Evolutionary conservation across 2,797 vertebrate genomes (phyloP), one percentile per base, ranked within the genome.

Genomic region (Enteromius argenteus): DNA sequence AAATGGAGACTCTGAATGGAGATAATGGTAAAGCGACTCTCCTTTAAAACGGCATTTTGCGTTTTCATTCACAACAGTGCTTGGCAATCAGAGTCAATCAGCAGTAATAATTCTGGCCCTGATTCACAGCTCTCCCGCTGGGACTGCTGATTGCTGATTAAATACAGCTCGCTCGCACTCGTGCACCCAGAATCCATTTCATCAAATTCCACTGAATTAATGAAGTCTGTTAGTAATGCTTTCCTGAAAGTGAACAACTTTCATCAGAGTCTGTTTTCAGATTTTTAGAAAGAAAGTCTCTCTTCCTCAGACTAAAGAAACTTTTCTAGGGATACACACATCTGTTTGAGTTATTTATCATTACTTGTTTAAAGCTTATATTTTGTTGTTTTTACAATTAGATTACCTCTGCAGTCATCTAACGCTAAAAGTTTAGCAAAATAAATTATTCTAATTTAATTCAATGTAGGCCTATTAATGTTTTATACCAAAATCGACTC

Each of bases 81-180:
- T 80, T 53, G 0, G 23, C 75, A 62, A 78, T 78, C 56, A 62
- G 53, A 53, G 66, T 80, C 35, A 37, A 71, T 39, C n/a, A 56
- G 4, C 5, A 30, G 23, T 30, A 44, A 81, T 80, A 15, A 30
- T 4, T 58, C 56, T 56, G 1, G 5, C 15, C 32, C 35, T 53
- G 62, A 79, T 68, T 79, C 8, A 8, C 30, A 35, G 42, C 23
- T 81, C 35, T 69, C 67, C 79, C 67, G 23, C 67, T 81, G 67
- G 35, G 79, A 81, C 23, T 19, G 11, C 9, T 71, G 79, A 81
- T 71, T 32, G 79, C 66, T 32, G 15, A 32, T 71, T 81, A 71
- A 80, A 69, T 67, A 79, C 44, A 67, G n/a, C 21, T 53, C 46
- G 17, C 78, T 37, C 2, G 11, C 62, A 37, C 30, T 79, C 23